phyloP scores from a whole-genome alignment of 2,113 vertebrate species.

The Callipepla californica region DNA sequence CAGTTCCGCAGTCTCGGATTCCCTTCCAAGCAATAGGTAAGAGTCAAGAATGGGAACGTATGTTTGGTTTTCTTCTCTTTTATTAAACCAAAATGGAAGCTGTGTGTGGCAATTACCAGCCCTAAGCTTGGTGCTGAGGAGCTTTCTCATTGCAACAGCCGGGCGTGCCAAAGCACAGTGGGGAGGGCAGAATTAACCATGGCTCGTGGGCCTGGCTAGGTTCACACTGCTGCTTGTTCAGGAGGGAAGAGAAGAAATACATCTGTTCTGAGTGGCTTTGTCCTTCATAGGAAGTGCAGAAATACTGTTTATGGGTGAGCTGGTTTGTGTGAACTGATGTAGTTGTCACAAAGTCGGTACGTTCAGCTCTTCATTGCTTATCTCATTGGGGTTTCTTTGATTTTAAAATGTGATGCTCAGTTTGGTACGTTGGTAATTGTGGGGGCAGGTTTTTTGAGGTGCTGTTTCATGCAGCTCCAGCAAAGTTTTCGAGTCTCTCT shows the following conservation, averaged over 20 bases:
- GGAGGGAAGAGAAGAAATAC: neutral
- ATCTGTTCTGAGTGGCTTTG: neutral
- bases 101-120: neutral
- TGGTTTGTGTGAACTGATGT: neutral
- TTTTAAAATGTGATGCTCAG: neutral
- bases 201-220: neutral
- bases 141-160: neutral
- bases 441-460: neutral
- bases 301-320: neutral
- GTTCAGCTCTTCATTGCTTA: neutral
- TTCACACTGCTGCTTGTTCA: neutral
- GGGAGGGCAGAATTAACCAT: neutral
- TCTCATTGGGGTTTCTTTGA: neutral
- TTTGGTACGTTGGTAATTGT: neutral
- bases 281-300: neutral
- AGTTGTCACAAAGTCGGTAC: neutral
- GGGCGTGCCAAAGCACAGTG: neutral
- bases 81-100: neutral
- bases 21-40: slow-evolving; percentile 95
- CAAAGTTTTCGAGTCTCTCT: neutral
- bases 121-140: neutral
- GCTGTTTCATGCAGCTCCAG: neutral
- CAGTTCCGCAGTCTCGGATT: slow-evolving; percentile 81
- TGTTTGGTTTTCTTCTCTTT: neutral
- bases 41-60: neutral